Evolutionary conservation across 2,888 invertebrate species (phyloP).

Genomic region (Siphonodentalium dalli): DNA sequence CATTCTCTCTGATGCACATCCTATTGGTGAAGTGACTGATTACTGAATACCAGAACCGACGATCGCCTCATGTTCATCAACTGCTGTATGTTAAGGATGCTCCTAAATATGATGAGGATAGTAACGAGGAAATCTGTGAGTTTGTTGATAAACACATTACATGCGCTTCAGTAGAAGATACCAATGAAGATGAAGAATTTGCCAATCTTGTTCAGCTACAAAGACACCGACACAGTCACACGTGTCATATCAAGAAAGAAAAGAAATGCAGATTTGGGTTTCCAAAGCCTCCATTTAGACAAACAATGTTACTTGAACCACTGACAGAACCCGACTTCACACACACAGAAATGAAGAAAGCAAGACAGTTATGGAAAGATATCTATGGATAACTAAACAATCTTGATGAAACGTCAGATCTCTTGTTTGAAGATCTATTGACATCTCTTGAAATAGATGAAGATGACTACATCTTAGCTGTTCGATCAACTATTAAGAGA

Average conservation of each 20-base stretch:
- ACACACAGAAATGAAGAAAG: no score
- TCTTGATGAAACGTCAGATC: no score
- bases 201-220: constrained; percentile 7
- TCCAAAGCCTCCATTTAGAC: constrained; percentile 23
- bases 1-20: constrained; percentile 5
- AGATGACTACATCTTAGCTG: constrained; percentile 13
- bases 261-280: constrained; percentile 27
- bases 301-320: constrained; percentile 24
- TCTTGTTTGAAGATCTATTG: constrained; percentile 1
- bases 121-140: constrained; percentile 11
- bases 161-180: constrained; percentile 16
- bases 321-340: no score
- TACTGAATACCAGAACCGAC: constrained; percentile 27
- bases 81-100: constrained; percentile 27
- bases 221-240: constrained; percentile 20
- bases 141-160: constrained; percentile 27
- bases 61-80: constrained; percentile 32
- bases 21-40: constrained; percentile 29
- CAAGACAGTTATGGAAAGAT: no score
- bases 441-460: constrained; percentile 6
- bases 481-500: constrained; percentile 14
- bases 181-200: neutral
- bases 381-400: no score
- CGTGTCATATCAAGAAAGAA: constrained; percentile 19
- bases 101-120: constrained; percentile 12